Base-by-base conservation (phyloP, 2,888 invertebrate species). In the Augochlorella aurata region DNA sequence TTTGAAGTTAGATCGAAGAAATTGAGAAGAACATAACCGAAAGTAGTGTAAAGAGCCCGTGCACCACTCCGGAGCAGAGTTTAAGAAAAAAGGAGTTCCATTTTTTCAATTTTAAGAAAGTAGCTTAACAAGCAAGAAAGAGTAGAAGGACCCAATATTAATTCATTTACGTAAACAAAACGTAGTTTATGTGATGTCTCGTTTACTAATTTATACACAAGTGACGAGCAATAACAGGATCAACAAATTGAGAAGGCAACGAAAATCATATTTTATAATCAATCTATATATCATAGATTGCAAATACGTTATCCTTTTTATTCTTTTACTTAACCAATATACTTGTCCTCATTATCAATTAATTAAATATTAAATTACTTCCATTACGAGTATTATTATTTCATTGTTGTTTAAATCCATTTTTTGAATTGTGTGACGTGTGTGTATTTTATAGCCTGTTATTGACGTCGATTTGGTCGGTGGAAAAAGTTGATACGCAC, bases 31-130 rank as follows among this genome's bases (percentile, higher is more conserved):
- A 67, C 50, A 49, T 50, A 79, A 73, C 61, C 45, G 50, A 67
- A 21, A 68, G 38, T 79, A 80, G 24, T 18, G 49, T 63, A 24
- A 54, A 69, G 49, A 74, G 38, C 81, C 81, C 74, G 63, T 70
- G 70, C 81, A 81, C 81, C 81, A 81, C 81, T 81, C 81, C 81
- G 66, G 58, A 80, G 24, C 66, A 81, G 81, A 81, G 81, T 80
- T 80, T 47, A 49, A 74, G 67, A 74, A 75, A 58, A 8, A 74
- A 49, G 54, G 68, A 74, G 54, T 61, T 67, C 18, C 16, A 21
- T 61, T n/a, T 68, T 14, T 74, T 79, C 24, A 52, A n/a, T 73
- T 63, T 65, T 73, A 72, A 52, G 24, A 9, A 24, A 47, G 21
- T 58, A 68, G 61, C 47, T 80, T 68, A 54, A 50, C 16, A 9